phyloP scores from a whole-genome alignment of 2,113 vertebrate species.

The Casuarius casuarius region DNA sequence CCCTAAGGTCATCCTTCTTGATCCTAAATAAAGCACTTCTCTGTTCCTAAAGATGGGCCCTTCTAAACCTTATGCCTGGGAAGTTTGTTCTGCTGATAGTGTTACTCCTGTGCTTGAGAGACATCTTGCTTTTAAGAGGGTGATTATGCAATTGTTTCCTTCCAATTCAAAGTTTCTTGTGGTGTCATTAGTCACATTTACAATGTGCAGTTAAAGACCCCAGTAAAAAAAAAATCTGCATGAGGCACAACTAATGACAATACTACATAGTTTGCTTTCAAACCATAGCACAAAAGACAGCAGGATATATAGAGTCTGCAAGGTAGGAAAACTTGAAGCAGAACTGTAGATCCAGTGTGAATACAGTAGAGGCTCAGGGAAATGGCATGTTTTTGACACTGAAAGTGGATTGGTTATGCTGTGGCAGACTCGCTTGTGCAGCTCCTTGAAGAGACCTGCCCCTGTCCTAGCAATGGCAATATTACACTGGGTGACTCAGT shows the following conservation, averaged over 20 bases:
- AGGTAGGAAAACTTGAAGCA: neutral
- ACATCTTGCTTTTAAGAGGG: neutral
- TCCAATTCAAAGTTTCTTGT: neutral
- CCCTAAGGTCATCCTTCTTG: conserved; percentile 21
- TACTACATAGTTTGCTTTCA: neutral
- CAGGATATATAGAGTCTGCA: neutral
- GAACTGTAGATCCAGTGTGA: neutral
- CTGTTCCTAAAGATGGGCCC: neutral
- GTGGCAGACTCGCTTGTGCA: neutral
- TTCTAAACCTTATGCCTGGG: neutral
- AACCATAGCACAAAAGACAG: neutral
- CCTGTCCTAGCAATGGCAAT: neutral
- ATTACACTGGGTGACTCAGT: neutral
- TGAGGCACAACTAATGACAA: neutral
- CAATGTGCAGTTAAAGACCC: neutral
- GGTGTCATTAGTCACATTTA: neutral
- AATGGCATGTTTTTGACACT: accelerated
- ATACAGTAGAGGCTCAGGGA: neutral
- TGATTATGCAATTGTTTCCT: neutral
- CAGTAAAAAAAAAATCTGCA: neutral
- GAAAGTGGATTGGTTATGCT: accelerated
- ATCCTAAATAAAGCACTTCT: neutral
- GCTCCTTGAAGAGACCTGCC: no score
- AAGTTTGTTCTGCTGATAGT: neutral
- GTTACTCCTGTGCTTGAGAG: neutral